These are phyloP conservation scores for Acanthisitta chloris DNA, from an alignment of 2,113 vertebrate species.

Conservation along the genomic window DNA sequence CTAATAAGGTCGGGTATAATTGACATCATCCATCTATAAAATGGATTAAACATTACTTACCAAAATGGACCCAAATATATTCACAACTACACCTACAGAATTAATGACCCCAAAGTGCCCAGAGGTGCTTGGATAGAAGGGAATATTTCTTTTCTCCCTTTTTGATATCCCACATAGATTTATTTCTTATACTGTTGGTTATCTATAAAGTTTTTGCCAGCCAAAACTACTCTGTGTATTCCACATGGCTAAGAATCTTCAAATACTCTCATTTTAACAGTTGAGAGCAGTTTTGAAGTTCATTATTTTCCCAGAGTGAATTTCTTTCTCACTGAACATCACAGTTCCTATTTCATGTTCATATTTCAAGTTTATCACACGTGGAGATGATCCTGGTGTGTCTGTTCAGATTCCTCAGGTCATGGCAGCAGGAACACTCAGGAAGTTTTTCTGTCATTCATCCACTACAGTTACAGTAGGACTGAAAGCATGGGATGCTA, in stretches of 20 bases:
- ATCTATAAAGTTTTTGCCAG: not conserved
- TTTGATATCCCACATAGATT: not conserved
- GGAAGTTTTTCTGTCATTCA: not conserved
- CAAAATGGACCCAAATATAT: not conserved
- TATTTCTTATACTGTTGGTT: not conserved
- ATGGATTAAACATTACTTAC: conserved; percentile 21
- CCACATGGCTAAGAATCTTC: not conserved
- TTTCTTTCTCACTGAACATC: not conserved
- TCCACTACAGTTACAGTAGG: not conserved
- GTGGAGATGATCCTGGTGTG: not conserved
- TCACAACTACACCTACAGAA: not conserved
- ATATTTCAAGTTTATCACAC: not conserved
- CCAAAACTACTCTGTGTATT: not conserved
- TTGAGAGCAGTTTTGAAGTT: not conserved
- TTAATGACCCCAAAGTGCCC: not conserved
- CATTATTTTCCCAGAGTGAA: not conserved
- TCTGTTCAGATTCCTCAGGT: not conserved
- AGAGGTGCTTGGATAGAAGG: not conserved
- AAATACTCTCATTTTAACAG: not conserved
- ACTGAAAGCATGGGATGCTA: not conserved
- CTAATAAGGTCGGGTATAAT: not conserved
- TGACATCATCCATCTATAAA: not conserved
- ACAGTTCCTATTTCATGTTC: not conserved
- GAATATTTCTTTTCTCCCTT: not conserved
- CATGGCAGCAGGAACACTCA: not conserved